These are phyloP conservation scores for Pseudorhombus dupliciocellatus DNA, from an alignment of 2,113 vertebrate species.

Conservation along the genomic window DNA sequence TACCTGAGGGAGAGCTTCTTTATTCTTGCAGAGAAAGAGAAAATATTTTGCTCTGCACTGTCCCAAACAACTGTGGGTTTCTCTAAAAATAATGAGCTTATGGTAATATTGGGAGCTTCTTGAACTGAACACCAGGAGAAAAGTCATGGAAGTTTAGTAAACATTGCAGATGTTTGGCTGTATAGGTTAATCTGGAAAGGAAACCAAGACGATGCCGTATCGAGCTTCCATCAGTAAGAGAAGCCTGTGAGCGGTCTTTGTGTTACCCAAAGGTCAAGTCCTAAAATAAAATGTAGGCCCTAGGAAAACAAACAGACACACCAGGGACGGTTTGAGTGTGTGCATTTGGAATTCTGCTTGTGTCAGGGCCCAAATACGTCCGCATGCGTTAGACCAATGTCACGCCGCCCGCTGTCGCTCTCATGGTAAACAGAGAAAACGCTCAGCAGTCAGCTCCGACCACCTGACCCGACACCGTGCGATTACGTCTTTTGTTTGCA, in stretches of 20 bases:
- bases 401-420: background rate
- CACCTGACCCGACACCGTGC: background rate
- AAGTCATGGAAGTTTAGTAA: background rate
- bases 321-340: background rate
- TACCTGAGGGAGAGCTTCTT: background rate
- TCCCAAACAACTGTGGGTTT: too few relatives aligned
- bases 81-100: too few relatives aligned
- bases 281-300: constrained; percentile 44
- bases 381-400: background rate
- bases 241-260: constrained; percentile 16
- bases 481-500: too few relatives aligned
- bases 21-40: background rate
- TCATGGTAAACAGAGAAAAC: too few relatives aligned
- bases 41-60: background rate
- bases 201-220: constrained; percentile 6
- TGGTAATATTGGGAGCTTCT: background rate
- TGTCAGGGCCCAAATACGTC: background rate
- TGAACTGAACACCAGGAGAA: background rate
- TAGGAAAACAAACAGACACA: constrained; percentile 8
- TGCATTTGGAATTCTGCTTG: background rate
- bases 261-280: constrained; percentile 46
- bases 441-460: background rate
- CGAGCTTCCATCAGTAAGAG: background rate
- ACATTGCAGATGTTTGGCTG: background rate
- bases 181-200: constrained; percentile 2